Conservation (phyloP, 2,888 invertebrate species). For the Dichetophora obliterata region DNA sequence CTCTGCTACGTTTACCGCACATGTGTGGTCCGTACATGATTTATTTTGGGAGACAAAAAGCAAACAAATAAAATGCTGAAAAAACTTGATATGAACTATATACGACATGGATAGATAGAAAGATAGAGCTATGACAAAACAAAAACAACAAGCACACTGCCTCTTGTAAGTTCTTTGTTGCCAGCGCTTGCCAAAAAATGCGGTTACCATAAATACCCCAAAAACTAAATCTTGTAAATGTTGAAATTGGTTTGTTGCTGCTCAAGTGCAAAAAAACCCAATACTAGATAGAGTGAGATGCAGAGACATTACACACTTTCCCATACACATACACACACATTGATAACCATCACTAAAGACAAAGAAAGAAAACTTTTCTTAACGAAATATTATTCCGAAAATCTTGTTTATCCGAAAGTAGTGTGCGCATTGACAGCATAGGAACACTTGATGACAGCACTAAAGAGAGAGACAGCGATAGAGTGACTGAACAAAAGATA, state of each 20-base stretch:
- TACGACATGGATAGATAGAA: no score
- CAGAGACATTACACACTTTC: no score
- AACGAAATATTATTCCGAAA: conserved; percentile 30
- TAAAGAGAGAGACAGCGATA: not conserved
- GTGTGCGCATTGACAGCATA: conserved; percentile 17
- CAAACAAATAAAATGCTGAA: not conserved
- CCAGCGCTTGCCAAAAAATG: conserved; percentile 11
- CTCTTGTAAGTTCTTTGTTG: not conserved
- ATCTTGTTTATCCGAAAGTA: conserved; percentile 31
- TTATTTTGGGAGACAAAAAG: conserved; percentile 15
- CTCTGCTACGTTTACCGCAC: not conserved
- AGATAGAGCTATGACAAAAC: not conserved
- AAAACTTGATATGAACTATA: not conserved
- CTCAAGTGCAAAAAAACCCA: not conserved
- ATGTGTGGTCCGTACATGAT: not conserved
- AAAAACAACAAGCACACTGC: not conserved
- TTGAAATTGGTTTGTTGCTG: conserved; percentile 2
- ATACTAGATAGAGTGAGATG: not conserved
- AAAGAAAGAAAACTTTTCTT: conserved; percentile 17
- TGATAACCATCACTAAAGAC: not conserved
- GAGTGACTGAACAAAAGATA: not conserved
- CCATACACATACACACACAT: not conserved
- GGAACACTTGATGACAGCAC: not conserved
- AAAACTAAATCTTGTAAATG: conserved; percentile 21
- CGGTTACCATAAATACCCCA: conserved; percentile 15